Conservation (phyloP, 2,888 invertebrate species). For the Stenolophus ochropezus region DNA sequence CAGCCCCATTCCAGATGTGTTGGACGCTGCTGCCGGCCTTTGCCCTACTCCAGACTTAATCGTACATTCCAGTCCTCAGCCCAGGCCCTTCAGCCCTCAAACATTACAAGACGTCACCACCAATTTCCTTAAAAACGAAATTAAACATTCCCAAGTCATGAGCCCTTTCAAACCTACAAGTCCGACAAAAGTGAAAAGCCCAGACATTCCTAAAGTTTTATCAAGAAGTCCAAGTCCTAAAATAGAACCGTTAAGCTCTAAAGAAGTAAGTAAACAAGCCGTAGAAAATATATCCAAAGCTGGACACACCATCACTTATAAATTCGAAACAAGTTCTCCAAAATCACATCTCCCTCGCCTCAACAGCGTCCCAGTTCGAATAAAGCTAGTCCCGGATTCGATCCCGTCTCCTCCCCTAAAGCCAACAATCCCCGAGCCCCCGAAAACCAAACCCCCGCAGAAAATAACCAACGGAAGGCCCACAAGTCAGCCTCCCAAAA, state of each 20-base stretch:
- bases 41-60: constrained; percentile 74
- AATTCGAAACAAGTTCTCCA: constrained; percentile 72
- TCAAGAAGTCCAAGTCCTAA: constrained; percentile 5
- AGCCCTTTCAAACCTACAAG: neutral
- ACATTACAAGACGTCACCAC: constrained; percentile 57
- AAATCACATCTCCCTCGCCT: constrained; percentile 69
- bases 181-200: neutral
- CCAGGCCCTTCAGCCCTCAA: constrained; percentile 53
- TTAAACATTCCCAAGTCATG: neutral
- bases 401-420: constrained; percentile 16
- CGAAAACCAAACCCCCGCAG: constrained; percentile 35
- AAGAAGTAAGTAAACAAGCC: constrained; percentile 74
- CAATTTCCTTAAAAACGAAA: constrained; percentile 46
- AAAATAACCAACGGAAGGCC: constrained; percentile 49
- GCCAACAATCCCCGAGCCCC: constrained; percentile 70
- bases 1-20: constrained; percentile 71
- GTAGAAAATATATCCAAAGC: constrained; percentile 82
- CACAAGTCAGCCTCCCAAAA: constrained; percentile 54
- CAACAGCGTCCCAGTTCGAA: constrained; percentile 58
- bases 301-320: constrained; percentile 80
- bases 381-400: constrained; percentile 41
- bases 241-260: constrained; percentile 59
- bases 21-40: constrained; percentile 66
- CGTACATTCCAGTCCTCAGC: constrained; percentile 69
- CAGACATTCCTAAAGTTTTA: neutral